A percentile compares a stretch with the other conserved stretches of the same genome.
These are phyloP conservation scores for Hypomesus transpacificus DNA, from an alignment of 2,113 vertebrate species.

Conservation along the genomic window DNA sequence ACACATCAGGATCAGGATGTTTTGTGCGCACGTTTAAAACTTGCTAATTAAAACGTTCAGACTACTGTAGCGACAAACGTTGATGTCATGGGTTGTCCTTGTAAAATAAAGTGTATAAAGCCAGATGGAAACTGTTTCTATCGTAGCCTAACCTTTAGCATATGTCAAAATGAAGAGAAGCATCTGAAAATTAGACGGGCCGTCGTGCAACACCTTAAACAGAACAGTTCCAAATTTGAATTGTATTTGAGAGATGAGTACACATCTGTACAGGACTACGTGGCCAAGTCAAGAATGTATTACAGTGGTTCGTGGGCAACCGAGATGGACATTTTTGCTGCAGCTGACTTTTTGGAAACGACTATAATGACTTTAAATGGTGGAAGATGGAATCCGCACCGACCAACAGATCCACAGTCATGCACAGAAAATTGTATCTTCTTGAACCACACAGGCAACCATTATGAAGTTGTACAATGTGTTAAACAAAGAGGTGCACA, in stretches of 20 bases:
- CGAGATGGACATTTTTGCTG: conserved; percentile 18
- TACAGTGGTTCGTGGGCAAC: conserved; percentile 5
- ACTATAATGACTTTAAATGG: not conserved
- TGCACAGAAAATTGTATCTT: conserved; percentile 2
- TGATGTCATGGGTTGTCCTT: conserved; percentile 2
- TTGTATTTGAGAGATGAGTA: too few species aligned
- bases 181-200: conserved; percentile 10
- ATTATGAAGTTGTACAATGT: too few species aligned
- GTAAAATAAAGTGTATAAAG: conserved; percentile 9
- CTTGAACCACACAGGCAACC: not conserved
- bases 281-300: not conserved
- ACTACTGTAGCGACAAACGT: not conserved
- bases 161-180: conserved; percentile 16
- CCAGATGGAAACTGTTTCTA: conserved; percentile 37
- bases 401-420: not conserved
- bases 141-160: not conserved
- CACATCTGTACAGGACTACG: too few species aligned
- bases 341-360: not conserved
- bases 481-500: not conserved
- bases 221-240: too few species aligned
- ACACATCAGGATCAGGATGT: not conserved
- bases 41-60: not conserved
- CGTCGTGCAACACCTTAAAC: too few species aligned
- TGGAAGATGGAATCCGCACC: not conserved
- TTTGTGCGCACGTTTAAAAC: not conserved